Base-by-base conservation (phyloP, 2,797 vertebrate species). In the Lepilemur septentrionalis region DNA sequence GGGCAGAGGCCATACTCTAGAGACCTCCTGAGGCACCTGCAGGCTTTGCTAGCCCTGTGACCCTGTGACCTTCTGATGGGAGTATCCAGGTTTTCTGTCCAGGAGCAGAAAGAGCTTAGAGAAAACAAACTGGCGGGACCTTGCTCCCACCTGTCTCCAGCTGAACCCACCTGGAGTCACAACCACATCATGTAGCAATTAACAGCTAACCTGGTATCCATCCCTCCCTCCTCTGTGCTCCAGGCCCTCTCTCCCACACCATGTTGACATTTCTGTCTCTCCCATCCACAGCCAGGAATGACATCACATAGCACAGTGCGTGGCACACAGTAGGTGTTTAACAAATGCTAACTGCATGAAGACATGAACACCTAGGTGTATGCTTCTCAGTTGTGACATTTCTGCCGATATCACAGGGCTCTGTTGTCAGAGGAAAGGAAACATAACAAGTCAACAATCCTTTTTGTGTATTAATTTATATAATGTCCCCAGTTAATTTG, bases 161-260 rank as follows among this genome's bases (percentile, higher is more conserved):
- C 20, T 46, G 10, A 76, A 52, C 2, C 30, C 43, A 72, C 35
- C 63, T 20, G 3, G 38, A 73, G 46, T 20, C 65, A 20, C 46
- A 18, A 2, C 15, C 30, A 30, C 46, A 20, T 22, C 10, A 59
- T 28, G 46, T 59, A 35, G 25, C 61, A n/a, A 22, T 2, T 4
- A 43, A 28, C 46, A 25, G 32, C 35, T 20, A 6, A 9, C 3
- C 13, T 18, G 0, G 0, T 1, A 2, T 7, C 15, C 0, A 2
- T 12, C 32, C 13, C 18, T 30, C 12, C n/a, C 15, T 78, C 73
- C 20, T 59, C 75, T 13, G 3, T 32, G 17, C n/a, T 20, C 65
- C 46, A 23, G 79, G 38, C 14, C 63, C 38, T 76, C 11, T 46
- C 46, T 63, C 65, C 30, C 30, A 59, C 10, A 28, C 48, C 35